Base-by-base conservation (phyloP, 2,797 vertebrate species). In the Anableps anableps region DNA sequence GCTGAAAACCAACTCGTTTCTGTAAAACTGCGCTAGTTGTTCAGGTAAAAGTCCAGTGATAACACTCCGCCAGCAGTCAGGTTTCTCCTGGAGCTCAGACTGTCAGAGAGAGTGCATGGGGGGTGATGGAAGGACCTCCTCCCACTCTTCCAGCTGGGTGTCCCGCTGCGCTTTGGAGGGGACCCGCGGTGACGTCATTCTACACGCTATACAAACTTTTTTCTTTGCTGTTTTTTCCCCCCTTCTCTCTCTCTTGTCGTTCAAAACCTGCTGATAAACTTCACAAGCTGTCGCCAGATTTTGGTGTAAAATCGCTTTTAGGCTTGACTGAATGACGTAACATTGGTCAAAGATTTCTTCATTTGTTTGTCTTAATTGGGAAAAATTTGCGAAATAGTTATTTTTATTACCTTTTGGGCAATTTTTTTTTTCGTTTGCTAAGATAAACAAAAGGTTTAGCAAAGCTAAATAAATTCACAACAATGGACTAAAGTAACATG, bases 71-170 rank as follows among this genome's bases (percentile, higher is more conserved):
- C 34, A 55, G 77, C 48, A n/a, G 79, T 82, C 79, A 85, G 89
- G 85, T 91, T 89, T 77, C 48, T 88, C 84, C 85, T 31, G 84
- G 36, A 80, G 86, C 89, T 81, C 85, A 50, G 83, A 87, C 90
- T 90, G 92, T 92, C 93, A 92, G 86, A 23, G 83, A 70, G 31
- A 36, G 60, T 68, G 89, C 90, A 64, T 84, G 90, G 90, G 92
- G 92, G 92, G 90, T 91, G 92, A 92, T 88, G 91, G 84, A 78
- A 88, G 89, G 77, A 91, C 87, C 90, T 91, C 93, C 92, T 91
- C 91, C 91, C 86, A 43, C 86, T 93, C 87, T 89, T 92, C 88
- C 88, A 91, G 91, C 93, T 90, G 91, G 88, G 81, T 80, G 91
- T 92, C 93, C 92, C 87, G 83, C 86, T 48, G 83, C 80, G 86